Conservation (phyloP, 2,888 invertebrate species). For the Clunio marinus region DNA sequence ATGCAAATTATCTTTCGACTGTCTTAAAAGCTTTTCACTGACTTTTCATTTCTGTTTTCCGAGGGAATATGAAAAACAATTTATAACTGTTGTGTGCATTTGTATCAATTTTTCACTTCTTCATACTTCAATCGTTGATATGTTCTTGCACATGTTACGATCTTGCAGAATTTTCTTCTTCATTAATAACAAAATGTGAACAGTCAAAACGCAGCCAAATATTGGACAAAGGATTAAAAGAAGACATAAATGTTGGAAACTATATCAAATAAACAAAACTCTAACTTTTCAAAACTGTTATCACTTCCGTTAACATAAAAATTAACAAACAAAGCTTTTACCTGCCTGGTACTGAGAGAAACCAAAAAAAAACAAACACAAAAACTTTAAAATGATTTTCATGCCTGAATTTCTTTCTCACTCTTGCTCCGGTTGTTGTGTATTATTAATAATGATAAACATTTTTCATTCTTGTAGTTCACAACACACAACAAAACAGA, state of each 20-base stretch:
- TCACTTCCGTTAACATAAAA: conserved; percentile 36
- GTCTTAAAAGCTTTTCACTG: background rate
- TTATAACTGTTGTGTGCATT: conserved; percentile 18
- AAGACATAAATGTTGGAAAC: conserved; percentile 1
- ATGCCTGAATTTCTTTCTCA: background rate
- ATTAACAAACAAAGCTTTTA: conserved; percentile 11
- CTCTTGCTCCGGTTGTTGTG: background rate
- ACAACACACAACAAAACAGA: background rate
- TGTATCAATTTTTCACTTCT: conserved; percentile 18
- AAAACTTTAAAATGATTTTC: conserved; percentile 14
- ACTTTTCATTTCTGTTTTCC: background rate
- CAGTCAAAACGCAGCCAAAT: too few species aligned
- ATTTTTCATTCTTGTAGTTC: conserved; percentile 27
- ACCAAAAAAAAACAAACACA: background rate
- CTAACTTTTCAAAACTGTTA: conserved; percentile 36
- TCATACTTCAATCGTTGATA: background rate
- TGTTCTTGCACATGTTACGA: background rate
- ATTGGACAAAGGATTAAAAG: too few species aligned
- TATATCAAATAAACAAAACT: conserved; percentile 13
- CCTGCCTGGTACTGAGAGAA: conserved; percentile 35
- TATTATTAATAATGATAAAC: conserved; percentile 33
- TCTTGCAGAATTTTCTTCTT: too few species aligned
- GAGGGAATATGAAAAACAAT: conserved; percentile 13
- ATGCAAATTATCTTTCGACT: conserved; percentile 16
- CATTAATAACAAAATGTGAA: too few species aligned